Evolutionary conservation across 2,113 vertebrate genomes (phyloP), one percentile per base, ranked within the genome.

Genomic region (Pseudois nayaur): DNA sequence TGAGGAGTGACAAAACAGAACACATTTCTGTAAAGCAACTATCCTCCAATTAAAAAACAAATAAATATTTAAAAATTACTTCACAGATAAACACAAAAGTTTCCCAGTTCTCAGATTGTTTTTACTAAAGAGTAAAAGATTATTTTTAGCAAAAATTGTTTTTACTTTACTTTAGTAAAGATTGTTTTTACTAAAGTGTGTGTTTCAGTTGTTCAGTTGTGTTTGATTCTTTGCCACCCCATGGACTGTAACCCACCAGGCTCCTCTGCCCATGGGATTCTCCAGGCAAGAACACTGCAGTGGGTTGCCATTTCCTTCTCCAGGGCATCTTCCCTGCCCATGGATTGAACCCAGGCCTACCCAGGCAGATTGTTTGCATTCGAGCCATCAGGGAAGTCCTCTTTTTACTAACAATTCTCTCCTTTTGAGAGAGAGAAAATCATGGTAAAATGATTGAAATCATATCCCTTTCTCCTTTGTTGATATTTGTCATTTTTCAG

Each of bases 361-460:
- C n/a, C n/a, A 71, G n/a, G n/a, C n/a, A 21, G 64, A 71, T 21
- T 36, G 9, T 71, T 21, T 71, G n/a, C n/a, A 3, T 71, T n/a
- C 1, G 0, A 36, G n/a, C 67, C n/a, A 40, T 71, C 9, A 71
- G 67, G 67, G 19, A 71, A 71, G 67, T 71, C 10, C n/a, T 23
- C 13, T 40, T 93, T 93, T 96, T 60, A 76, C 10, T 85, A 64
- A 23, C 48, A 83, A 36, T 84, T 78, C 45, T 95, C 19, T 89
- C 31, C 71, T 23, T 48, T 87, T 60, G 36, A 94, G 15, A 19
- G 45, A 94, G 12, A 82, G 12, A 89, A 79, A 93, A 79, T 94
- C 48, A 31, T 59, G 81, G 17, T 45, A 92, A 98, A 96, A 82
- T 90, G 17, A 95, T 85, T 83, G 59, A 23, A 94, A 78, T 89